These are phyloP conservation scores for Argyra leucocephala DNA, from an alignment of 2,888 invertebrate genomes.

Conservation along the genomic window DNA sequence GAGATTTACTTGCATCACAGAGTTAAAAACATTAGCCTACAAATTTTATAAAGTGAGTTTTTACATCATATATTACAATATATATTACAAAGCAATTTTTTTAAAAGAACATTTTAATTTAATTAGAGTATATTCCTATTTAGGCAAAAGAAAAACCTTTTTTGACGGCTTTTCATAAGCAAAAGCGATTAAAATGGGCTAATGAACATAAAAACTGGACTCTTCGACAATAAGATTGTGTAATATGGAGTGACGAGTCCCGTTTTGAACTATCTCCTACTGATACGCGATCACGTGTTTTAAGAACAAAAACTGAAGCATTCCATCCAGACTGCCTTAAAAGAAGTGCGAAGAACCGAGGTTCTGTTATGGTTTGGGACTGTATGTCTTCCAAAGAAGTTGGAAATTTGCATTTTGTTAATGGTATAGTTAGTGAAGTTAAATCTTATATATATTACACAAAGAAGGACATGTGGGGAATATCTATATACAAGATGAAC, in stretches of 20 bases:
- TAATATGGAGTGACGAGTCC: constrained; percentile 21
- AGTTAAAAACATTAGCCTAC: too few relatives aligned
- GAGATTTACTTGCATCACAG: too few relatives aligned
- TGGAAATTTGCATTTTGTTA: constrained; percentile 19
- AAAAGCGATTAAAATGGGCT: constrained; percentile 18
- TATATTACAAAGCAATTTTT: too few relatives aligned
- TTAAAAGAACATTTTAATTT: too few relatives aligned
- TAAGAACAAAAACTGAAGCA: constrained; percentile 15
- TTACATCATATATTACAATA: too few relatives aligned
- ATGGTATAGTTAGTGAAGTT: constrained; percentile 18
- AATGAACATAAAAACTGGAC: constrained; percentile 16
- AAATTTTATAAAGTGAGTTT: too few relatives aligned
- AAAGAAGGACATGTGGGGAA: too few relatives aligned
- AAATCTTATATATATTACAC: too few relatives aligned
- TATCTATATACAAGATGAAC: too few relatives aligned
- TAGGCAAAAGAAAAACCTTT: constrained; percentile 11
- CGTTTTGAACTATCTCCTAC: constrained; percentile 21
- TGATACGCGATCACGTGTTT: constrained; percentile 18
- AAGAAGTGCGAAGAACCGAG: constrained; percentile 19
- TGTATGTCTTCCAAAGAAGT: constrained; percentile 19
- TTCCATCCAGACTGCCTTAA: constrained; percentile 19
- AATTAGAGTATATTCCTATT: too few relatives aligned
- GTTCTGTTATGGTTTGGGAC: constrained; percentile 20
- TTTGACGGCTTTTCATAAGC: constrained; percentile 16
- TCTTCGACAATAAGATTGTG: constrained; percentile 18